Base-by-base conservation (phyloP, 2,113 vertebrate genomes). In the Rhagologus leucostigma region DNA sequence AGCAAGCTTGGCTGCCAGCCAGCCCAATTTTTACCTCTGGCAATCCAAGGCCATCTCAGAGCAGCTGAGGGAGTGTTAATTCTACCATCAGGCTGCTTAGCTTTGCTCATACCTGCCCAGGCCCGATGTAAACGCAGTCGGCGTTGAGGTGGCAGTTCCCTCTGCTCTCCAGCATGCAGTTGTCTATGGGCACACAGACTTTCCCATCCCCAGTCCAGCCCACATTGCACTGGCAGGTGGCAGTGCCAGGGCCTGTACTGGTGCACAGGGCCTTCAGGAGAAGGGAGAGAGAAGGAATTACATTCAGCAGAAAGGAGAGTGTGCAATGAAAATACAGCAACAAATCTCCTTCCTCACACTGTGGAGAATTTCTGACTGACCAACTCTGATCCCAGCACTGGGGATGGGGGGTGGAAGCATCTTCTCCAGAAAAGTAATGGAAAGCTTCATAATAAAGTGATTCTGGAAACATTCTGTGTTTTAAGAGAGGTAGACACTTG, bases 121-220 rank as follows among this genome's bases (percentile, higher is more conserved):
- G 99, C 9, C 99, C 99, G 0, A 98, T 91, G 44, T 98, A 97
- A 41, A 91, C 41, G 49, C 99, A 99, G 94, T 98, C n/a, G 0
- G 99, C 99, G 0, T 99, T 96, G 13, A 84, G 35, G 50, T 99
- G 98, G 87, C 99, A 99, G 91, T 98, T 98, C 10, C 99, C 99
- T 63, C 98, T 98, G 46, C 65, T 97, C 41, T 97, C 97, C 96
- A 98, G 91, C 90, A 97, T 88, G 89, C 99, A 99, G 96, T 98
- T 98, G 78, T 99, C 98, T 29, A 99, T 98, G 90, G 98, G 98
- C 74, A 98, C 88, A 16, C 99, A 99, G 75, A 95, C 89, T 24
- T 90, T 97, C 13, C 99, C 99, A 0, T 99, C 99, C 18, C 99
- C 99, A 0, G 96, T 99, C 99, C 99, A 99, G 74, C 99, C 99